A percentile compares a stretch with the other conserved stretches of the same genome.
Evolutionary conservation across 2,113 vertebrate species (phyloP).

Genomic region (Mandrillus leucophaeus): DNA sequence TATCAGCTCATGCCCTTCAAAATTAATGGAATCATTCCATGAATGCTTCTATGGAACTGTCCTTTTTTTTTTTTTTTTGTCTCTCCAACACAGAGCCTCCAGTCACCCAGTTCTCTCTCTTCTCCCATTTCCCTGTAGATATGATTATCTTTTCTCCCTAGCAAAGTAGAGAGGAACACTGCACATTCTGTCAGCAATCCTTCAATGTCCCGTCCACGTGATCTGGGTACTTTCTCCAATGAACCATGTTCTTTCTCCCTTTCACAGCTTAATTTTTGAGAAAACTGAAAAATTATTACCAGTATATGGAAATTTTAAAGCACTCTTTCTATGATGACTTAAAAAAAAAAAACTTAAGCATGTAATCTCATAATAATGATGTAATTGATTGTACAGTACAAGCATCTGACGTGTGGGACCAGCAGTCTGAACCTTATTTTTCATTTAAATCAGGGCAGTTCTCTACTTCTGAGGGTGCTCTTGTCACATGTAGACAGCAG

Average conservation of each 20-base stretch:
- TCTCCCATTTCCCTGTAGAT: background rate
- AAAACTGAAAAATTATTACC: background rate
- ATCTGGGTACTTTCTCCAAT: accelerated
- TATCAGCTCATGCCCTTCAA: slow-evolving; percentile 27
- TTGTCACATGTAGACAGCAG: accelerated
- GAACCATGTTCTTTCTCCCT: background rate
- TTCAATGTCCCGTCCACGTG: accelerated
- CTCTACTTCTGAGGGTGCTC: background rate
- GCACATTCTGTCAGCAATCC: accelerated
- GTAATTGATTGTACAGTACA: background rate
- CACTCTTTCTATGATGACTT: background rate
- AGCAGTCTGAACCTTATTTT: background rate
- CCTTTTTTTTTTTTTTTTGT: background rate
- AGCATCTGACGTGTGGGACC: background rate
- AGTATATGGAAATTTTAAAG: background rate
- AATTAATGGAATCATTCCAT: background rate
- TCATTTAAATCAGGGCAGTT: background rate
- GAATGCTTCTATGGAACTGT: background rate
- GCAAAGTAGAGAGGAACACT: background rate
- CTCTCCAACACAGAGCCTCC: background rate
- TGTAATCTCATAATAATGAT: background rate
- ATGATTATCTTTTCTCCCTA: background rate
- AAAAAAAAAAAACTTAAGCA: background rate
- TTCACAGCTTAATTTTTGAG: background rate
- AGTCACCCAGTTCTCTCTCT: background rate